A percentile compares a stretch with the other conserved stretches of the same genome.
These are phyloP conservation scores for Ceyx cyanopectus DNA, from an alignment of 2,113 vertebrate genomes.

Conservation along the genomic window DNA sequence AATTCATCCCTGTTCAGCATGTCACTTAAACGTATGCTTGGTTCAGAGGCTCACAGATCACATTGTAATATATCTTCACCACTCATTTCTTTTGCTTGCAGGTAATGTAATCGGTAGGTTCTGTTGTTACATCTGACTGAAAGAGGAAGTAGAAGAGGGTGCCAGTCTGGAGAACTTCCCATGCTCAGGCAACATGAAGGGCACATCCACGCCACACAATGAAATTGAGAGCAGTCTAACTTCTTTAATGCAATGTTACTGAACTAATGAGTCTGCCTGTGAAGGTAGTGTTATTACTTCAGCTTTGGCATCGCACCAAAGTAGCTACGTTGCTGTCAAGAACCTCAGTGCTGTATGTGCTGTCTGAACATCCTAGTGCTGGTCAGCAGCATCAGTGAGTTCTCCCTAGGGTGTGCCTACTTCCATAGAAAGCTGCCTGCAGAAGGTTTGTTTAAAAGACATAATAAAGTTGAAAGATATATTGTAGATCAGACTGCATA, in stretches of 20 bases:
- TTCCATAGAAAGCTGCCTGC: neutral
- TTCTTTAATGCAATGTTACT: neutral
- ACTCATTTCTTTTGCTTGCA: neutral
- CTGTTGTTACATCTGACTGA: neutral
- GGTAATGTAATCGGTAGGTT: neutral
- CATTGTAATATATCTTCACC: neutral
- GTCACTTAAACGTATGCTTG: neutral
- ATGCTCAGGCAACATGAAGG: fast-evolving
- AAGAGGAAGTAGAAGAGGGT: neutral
- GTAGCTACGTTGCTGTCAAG: neutral
- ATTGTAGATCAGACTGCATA: neutral
- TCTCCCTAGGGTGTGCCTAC: fast-evolving
- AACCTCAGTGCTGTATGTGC: neutral
- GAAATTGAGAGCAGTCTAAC: neutral
- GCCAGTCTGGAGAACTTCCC: neutral
- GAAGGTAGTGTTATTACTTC: neutral
- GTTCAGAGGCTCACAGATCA: neutral
- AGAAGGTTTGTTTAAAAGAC: neutral
- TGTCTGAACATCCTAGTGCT: neutral
- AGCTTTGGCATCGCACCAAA: neutral
- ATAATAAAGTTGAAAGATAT: neutral
- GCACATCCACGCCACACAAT: no score
- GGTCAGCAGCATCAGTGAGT: neutral
- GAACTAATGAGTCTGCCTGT: neutral
- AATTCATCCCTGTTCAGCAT: neutral